phyloP scores from a whole-genome alignment of 2,113 vertebrate species.

The Hiodon tergisus region DNA sequence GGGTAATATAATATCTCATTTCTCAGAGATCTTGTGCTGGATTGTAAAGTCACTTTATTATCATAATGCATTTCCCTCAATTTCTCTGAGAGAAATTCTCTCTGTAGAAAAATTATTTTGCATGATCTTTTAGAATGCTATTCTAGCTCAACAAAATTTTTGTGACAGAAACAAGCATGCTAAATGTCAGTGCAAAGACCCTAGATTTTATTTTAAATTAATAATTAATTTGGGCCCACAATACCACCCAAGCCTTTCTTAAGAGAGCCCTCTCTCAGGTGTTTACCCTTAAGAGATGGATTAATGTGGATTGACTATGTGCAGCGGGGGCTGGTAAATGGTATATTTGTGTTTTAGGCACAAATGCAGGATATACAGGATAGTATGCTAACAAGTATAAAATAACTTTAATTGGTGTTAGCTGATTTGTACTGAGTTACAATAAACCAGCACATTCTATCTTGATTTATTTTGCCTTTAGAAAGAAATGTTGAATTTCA shows the following conservation, averaged over 20 bases:
- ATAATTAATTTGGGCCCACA: conserved; percentile 28
- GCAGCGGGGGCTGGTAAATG: not conserved
- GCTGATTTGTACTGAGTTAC: not conserved
- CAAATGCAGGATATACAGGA: too few relatives aligned
- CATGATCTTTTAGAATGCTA: conserved; percentile 16
- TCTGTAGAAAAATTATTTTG: not conserved
- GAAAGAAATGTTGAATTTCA: not conserved
- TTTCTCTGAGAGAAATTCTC: conserved; percentile 9
- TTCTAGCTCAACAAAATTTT: conserved; percentile 23
- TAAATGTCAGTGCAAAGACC: conserved; percentile 32
- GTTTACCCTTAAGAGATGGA: conserved; percentile 19
- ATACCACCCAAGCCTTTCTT: conserved; percentile 27
- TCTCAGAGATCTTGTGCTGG: not conserved
- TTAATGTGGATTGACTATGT: conserved; percentile 18
- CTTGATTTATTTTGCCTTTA: not conserved
- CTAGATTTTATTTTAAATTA: conserved; percentile 28
- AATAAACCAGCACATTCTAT: not conserved
- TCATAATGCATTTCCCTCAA: not conserved
- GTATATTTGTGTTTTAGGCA: too few relatives aligned
- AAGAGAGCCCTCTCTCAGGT: conserved; percentile 14
- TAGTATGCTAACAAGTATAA: too few relatives aligned
- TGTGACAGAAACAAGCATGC: conserved; percentile 32
- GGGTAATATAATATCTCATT: not conserved
- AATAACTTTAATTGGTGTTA: too few relatives aligned
- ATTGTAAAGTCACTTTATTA: not conserved